Conservation (phyloP, 2,797 vertebrate species). For the Jordanella pulchra region DNA sequence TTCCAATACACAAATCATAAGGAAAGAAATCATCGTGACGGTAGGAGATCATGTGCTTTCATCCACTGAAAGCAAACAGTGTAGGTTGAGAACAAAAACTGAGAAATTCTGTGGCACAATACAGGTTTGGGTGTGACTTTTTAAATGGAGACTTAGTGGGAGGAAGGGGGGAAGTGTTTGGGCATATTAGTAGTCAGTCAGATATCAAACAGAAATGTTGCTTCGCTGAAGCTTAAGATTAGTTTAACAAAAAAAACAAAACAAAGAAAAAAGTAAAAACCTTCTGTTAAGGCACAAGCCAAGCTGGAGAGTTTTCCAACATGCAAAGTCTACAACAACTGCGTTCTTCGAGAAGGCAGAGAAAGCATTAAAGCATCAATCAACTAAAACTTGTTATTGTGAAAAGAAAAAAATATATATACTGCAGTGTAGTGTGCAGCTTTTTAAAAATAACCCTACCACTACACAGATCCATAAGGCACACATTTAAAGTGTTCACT, state of each 20-base stretch:
- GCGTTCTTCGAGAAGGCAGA: conserved; percentile 45
- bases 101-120: conserved; percentile 25
- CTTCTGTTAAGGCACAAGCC: conserved; percentile 55
- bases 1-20: conserved; percentile 25
- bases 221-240: conserved; percentile 57
- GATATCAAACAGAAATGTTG: conserved; percentile 19
- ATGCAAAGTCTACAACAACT: conserved; percentile 62
- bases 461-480: conserved; percentile 64
- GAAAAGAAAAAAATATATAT: conserved; percentile 5
- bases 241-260: conserved; percentile 24
- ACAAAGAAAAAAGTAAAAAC: neutral
- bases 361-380: conserved; percentile 52
- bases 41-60: conserved; percentile 46
- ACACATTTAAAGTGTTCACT: conserved; percentile 35
- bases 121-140: conserved; percentile 23
- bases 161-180: conserved; percentile 42
- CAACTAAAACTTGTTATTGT: conserved; percentile 33
- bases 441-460: conserved; percentile 28
- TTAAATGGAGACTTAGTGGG: conserved; percentile 18
- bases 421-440: conserved; percentile 38
- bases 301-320: conserved; percentile 42
- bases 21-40: conserved; percentile 28
- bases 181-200: conserved; percentile 40
- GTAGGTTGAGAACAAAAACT: conserved; percentile 27
- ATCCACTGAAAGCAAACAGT: conserved; percentile 52